Conservation (phyloP, 2,113 vertebrate genomes). For the Xiphorhynchus elegans region DNA sequence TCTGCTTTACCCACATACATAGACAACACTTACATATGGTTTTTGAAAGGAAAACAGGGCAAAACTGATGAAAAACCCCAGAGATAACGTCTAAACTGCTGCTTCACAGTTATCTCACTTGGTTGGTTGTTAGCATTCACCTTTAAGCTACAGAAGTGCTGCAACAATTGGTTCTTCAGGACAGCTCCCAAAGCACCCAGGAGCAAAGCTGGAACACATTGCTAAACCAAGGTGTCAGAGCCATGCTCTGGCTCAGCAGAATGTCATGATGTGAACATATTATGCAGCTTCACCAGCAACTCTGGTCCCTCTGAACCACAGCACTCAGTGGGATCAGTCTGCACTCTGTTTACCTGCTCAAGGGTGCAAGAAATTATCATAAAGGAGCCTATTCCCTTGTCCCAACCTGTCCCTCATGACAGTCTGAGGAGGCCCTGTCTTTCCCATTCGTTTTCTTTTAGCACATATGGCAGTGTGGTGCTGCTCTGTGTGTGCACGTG, state of each 20-base stretch:
- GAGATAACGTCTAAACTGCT: not conserved
- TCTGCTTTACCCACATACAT: not conserved
- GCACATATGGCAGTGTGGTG: fast-evolving
- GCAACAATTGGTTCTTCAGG: not conserved
- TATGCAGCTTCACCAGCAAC: not conserved
- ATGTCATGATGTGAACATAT: fast-evolving
- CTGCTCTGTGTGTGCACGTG: fast-evolving
- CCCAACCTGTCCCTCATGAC: not conserved
- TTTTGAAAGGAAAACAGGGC: not conserved
- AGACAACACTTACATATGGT: not conserved
- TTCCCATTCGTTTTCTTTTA: not conserved
- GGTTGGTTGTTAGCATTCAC: not conserved
- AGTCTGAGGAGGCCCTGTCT: not conserved
- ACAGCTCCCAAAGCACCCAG: not conserved
- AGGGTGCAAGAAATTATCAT: not conserved
- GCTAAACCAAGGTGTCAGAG: not conserved
- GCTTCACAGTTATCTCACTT: not conserved
- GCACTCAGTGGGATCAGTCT: not conserved
- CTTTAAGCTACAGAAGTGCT: not conserved
- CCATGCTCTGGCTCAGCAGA: not conserved
- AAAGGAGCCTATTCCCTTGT: not conserved
- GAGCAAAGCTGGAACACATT: not conserved
- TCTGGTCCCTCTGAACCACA: not conserved
- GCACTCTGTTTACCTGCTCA: not conserved
- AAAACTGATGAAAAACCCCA: not conserved